Conservation (phyloP, 1,140 invertebrate species). For the Drosophila bocqueti region DNA sequence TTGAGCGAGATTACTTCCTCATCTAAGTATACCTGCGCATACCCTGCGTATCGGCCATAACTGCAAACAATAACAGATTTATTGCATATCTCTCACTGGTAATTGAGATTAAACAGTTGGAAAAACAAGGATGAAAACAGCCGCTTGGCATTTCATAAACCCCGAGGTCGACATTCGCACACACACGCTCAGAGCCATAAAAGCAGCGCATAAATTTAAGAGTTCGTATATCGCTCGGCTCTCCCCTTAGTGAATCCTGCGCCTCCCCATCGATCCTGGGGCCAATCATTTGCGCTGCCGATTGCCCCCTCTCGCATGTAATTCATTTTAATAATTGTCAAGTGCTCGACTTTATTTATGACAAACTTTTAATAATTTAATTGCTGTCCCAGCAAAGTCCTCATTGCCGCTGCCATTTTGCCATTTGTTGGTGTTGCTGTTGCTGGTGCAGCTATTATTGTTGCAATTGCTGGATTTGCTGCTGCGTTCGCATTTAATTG, state of each 20-base stretch:
- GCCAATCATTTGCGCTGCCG: slow-evolving; percentile 34
- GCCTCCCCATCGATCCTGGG: slow-evolving; percentile 13
- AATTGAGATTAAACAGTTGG: slow-evolving; percentile 81
- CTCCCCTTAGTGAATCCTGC: slow-evolving; percentile 31
- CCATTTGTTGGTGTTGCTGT: slow-evolving; percentile 7
- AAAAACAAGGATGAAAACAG: slow-evolving; percentile 66
- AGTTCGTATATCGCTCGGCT: slow-evolving; percentile 63
- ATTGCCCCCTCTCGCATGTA: slow-evolving; percentile 42
- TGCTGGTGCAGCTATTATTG: slow-evolving; percentile 42
- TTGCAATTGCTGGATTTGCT: slow-evolving; percentile 72
- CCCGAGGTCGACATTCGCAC: slow-evolving; percentile 27
- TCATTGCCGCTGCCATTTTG: slow-evolving; percentile 38
- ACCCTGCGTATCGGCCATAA: slow-evolving; percentile 36
- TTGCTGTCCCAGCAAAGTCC: slow-evolving; percentile 54
- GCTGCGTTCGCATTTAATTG: slow-evolving; percentile 78
- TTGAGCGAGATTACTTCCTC: not conserved
- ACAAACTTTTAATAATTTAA: slow-evolving; percentile 81
- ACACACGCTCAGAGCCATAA: slow-evolving; percentile 40
- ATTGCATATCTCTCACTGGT: slow-evolving; percentile 79
- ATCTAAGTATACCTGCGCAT: slow-evolving; percentile 8
- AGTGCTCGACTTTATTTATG: slow-evolving; percentile 76
- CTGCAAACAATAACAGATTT: slow-evolving; percentile 80
- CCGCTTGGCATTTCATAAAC: slow-evolving; percentile 71
- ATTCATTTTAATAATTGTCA: slow-evolving; percentile 82
- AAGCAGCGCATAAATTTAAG: slow-evolving; percentile 73